Evolutionary conservation across 2,888 invertebrate genomes (phyloP).

Genomic region (Pachydiplax longipennis): DNA sequence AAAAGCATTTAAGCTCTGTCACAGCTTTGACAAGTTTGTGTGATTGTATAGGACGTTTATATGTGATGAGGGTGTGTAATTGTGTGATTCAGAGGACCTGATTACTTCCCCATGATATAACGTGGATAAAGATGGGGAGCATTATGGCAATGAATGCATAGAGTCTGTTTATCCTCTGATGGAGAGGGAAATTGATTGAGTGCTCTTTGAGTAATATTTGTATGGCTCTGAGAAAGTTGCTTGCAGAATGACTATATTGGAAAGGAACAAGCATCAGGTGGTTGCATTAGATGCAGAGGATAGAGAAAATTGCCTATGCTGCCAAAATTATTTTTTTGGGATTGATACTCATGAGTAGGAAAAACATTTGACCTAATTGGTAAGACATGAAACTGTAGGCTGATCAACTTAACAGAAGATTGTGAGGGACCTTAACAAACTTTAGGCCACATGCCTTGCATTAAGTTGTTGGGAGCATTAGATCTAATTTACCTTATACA

Average conservation of each 20-base stretch:
- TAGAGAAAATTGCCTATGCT: conserved; percentile 36
- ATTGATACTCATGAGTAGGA: conserved; percentile 26
- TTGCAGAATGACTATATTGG: conserved; percentile 1
- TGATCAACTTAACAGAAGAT: neutral
- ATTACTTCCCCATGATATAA: neutral
- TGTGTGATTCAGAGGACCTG: conserved; percentile 5
- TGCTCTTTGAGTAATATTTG: conserved; percentile 31
- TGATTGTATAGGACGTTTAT: conserved; percentile 41
- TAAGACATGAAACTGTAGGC: conserved; percentile 14
- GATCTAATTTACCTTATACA: neutral
- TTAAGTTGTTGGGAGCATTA: conserved; percentile 18
- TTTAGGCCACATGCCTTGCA: conserved; percentile 32
- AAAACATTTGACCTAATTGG: conserved; percentile 7
- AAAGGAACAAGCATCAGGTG: neutral
- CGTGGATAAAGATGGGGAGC: neutral
- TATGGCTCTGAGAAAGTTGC: conserved; percentile 27
- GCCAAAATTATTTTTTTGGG: conserved; percentile 38
- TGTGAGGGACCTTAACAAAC: conserved; percentile 18
- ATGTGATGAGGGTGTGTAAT: conserved; percentile 25
- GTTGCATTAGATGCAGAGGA: conserved; percentile 14
- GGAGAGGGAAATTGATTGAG: conserved; percentile 24
- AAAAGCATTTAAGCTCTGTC: conserved; percentile 35
- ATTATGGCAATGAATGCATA: neutral
- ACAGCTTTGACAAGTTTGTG: conserved; percentile 43
- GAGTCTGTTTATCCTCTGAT: neutral